Conservation (phyloP, 2,888 invertebrate species). For the Branchipolynoe longqiensis region DNA sequence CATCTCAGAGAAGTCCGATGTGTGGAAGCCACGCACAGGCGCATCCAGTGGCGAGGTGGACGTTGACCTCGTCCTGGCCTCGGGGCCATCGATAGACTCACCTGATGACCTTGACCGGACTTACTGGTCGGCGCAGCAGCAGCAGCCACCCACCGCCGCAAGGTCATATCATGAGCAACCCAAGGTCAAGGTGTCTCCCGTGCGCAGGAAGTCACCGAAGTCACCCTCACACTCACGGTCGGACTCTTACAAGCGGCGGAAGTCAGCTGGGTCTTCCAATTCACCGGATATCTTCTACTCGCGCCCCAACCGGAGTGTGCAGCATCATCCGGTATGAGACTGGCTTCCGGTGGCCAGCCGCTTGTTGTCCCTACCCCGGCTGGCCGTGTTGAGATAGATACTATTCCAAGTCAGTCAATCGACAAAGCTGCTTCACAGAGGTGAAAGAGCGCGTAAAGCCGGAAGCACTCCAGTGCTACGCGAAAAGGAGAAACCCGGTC, state of each 20-base stretch:
- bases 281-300: conserved; percentile 63
- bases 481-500: too few species aligned
- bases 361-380: background rate
- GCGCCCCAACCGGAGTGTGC: conserved; percentile 56
- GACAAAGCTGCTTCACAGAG: too few species aligned
- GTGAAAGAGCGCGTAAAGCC: too few species aligned
- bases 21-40: conserved; percentile 43
- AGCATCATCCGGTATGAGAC: conserved; percentile 57
- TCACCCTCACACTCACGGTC: conserved; percentile 32
- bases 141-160: background rate
- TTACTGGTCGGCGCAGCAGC: conserved; percentile 17
- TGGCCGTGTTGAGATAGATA: too few species aligned
- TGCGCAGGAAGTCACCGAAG: conserved; percentile 20
- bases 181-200: conserved; percentile 15
- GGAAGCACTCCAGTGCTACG: too few species aligned
- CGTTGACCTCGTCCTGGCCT: conserved; percentile 1
- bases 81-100: conserved; percentile 15
- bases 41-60: background rate
- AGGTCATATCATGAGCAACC: conserved; percentile 42
- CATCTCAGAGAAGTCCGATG: conserved; percentile 43
- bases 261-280: conserved; percentile 16
- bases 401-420: too few species aligned
- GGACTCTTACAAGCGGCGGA: conserved; percentile 35
- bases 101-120: conserved; percentile 42
- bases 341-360: background rate